Base-by-base conservation (phyloP, 2,113 vertebrate species). In the Corapipo altera region DNA sequence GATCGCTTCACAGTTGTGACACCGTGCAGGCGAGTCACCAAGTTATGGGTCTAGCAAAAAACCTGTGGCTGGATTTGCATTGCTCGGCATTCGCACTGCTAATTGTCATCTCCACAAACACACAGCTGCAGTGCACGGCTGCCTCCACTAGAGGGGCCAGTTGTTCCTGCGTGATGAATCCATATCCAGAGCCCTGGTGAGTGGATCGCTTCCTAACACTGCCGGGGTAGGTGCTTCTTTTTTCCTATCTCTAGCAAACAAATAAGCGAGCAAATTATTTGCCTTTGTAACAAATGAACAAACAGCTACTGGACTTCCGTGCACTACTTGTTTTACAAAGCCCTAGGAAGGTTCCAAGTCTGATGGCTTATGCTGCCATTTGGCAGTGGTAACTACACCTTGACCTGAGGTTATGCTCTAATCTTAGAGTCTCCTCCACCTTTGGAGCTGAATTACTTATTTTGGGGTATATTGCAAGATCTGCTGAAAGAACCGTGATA, bases 61-160 rank as follows among this genome's bases (percentile, higher is more conserved):
- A 32, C 19, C 90, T 39, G 39, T 33, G 65, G 59, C 76, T 80
- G 14, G 12, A 61, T 71, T 79, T 93, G 81, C 88, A 82, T 64
- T 48, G 65, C 41, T 62, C 75, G 51, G 33, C 61, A 8, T 81
- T 91, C 94, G 81, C 88, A 76, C 67, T 43, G 61, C 39, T 90
- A 76, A 89, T 93, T 52, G 3, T 3, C 33, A 21, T 41, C 77
- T 52, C 51, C 51, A 41, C 33, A 55, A 69, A 57, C 49, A 66
- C 15, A 46, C 26, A 46, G 41, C 22, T 97, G 98, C 94, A 97
- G 73, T 98, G 67, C 77, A 5, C 3, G 11, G 46, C 72, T 93
- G 59, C 30, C 73, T 76, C 98, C 98, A 98, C 98, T 98, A 98
- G 98, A 98, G 98, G 98, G 98, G 85, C 85, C 98, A 98, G 85